Conservation (phyloP, 2,113 vertebrate species). For the Rhea americana region DNA sequence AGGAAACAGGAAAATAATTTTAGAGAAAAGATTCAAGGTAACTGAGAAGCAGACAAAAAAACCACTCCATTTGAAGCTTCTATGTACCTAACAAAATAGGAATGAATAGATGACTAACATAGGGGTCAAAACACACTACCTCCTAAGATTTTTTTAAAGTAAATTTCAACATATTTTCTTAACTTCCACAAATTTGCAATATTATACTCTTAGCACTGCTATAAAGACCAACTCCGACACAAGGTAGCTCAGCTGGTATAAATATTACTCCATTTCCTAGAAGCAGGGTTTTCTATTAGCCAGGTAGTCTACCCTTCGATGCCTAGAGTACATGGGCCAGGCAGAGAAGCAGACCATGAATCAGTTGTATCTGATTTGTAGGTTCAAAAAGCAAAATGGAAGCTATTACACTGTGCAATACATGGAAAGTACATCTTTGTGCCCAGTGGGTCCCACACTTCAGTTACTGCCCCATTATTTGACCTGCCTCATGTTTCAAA, state of each 20-base stretch:
- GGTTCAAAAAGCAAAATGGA: neutral
- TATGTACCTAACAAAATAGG: neutral
- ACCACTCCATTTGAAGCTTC: neutral
- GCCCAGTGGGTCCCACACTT: neutral
- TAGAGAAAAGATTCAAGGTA: conserved; percentile 5
- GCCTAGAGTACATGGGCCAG: neutral
- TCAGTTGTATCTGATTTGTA: neutral
- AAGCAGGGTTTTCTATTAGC: neutral
- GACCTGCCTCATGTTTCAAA: neutral
- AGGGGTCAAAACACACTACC: neutral
- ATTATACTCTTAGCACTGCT: neutral
- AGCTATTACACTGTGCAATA: neutral
- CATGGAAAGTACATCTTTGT: neutral
- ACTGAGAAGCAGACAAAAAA: neutral
- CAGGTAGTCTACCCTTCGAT: neutral
- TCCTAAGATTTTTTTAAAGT: neutral
- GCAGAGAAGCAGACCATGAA: neutral
- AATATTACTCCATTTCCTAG: neutral
- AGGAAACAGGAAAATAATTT: neutral
- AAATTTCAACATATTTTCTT: neutral
- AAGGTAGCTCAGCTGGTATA: neutral
- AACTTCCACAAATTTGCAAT: neutral
- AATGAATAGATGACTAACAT: neutral
- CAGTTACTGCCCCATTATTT: neutral
- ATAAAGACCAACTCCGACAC: neutral